Evolutionary conservation across 2,888 invertebrate genomes (phyloP), one percentile per base, ranked within the genome.

Genomic region (Sycophila texana): DNA sequence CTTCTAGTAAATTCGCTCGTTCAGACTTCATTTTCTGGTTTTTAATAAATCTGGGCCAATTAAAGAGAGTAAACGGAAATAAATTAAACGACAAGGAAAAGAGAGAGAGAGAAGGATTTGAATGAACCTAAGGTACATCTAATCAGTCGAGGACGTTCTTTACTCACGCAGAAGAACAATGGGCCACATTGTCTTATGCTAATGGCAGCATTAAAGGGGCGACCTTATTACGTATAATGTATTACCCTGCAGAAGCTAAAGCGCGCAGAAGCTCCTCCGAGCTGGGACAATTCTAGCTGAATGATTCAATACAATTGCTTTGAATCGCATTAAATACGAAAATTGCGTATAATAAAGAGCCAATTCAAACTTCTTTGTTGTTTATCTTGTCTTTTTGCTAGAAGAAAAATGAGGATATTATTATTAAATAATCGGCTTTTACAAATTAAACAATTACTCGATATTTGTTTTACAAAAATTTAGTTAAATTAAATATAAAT

Each of bases 121-220:
- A 74, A 74, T 22, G 58, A 51, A 18, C 20, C 20, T 39, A 49
- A 49, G 55, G 47, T 39, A 26, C 49, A 47, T 47, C 49, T 63
- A 71, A 65, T 76, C 65, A 71, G 47, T 57, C 18, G 49, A 49
- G 63, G 60, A 22, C n/a, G 53, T 63, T 55, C 55, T 47, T 60
- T 63, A 14, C 47, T 66, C 18, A 0, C 13, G 3, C 60, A 55
- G 26, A 49, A 51, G 73, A 77, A 83, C 82, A 82, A 83, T 83
- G 68, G 65, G 72, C 70, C 51, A 79, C 80, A 83, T 84, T 84
- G 83, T 83, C 82, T 82, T 80, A 76, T 80, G 79, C 79, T 83
- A 83, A 84, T 84, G 79, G 67, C 70, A 65, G 67, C 80, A 81
- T 83, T 82, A 80, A 82, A 80, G 71, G 39, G 73, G 80, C 76